Conservation (phyloP, 2,113 vertebrate genomes). For the Phocoena phocoena region DNA sequence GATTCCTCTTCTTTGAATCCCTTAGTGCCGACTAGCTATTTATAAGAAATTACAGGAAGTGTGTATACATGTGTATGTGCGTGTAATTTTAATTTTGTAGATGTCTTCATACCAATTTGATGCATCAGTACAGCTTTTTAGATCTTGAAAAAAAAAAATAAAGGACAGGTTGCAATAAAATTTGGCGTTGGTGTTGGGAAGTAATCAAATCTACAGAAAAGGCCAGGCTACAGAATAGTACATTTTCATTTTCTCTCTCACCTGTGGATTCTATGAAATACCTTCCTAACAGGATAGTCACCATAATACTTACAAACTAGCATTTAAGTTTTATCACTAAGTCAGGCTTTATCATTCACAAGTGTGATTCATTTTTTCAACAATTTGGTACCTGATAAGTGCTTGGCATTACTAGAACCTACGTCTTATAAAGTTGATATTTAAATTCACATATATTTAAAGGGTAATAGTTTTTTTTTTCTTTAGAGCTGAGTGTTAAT, state of each 20-base stretch:
- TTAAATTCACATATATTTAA: constrained; percentile 8
- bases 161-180: background rate
- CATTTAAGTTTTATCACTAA: background rate
- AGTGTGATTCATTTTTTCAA: background rate
- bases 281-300: background rate
- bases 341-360: background rate
- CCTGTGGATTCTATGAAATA: background rate
- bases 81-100: background rate
- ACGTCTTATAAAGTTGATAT: background rate
- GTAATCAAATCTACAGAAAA: constrained; percentile 28
- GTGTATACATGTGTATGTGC: background rate
- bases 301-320: background rate
- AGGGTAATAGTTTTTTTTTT: background rate
- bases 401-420: background rate
- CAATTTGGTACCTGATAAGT: background rate
- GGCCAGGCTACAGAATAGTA: background rate
- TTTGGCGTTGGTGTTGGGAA: background rate
- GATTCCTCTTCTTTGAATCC: background rate
- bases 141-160: background rate
- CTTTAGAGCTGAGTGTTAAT: background rate
- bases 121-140: background rate
- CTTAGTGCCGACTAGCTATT: background rate
- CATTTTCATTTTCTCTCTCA: constrained; percentile 2
- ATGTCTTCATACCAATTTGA: background rate
- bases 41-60: constrained; percentile 1